These are phyloP conservation scores for Cryptotis parvus DNA, from an alignment of 2,113 vertebrate species.

Conservation along the genomic window DNA sequence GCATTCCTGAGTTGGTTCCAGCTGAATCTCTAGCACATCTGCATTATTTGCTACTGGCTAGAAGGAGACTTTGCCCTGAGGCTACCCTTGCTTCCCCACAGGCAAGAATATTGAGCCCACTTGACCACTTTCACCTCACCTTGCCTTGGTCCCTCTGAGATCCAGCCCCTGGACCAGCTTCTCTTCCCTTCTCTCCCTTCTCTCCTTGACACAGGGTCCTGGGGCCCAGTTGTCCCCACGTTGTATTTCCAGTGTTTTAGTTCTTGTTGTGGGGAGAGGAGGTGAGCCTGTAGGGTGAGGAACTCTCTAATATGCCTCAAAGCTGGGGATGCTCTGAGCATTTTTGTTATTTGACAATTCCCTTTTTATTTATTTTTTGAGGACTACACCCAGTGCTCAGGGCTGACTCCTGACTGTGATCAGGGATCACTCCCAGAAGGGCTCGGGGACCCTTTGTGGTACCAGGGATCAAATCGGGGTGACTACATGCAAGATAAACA, in stretches of 20 bases:
- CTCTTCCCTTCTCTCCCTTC: neutral
- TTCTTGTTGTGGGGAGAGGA: neutral
- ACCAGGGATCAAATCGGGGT: too few relatives aligned
- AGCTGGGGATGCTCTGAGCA: neutral
- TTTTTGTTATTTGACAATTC: too few relatives aligned
- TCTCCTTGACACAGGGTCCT: neutral
- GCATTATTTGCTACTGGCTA: neutral
- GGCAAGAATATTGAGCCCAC: neutral
- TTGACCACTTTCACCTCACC: neutral
- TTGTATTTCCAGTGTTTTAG: neutral
- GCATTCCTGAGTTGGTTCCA: rapidly evolving
- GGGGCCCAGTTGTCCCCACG: neutral
- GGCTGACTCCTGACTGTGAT: too few relatives aligned
- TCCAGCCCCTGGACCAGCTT: too few relatives aligned
- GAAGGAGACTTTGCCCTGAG: neutral
- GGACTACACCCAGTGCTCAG: too few relatives aligned
- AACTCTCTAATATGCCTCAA: neutral
- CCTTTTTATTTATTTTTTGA: too few relatives aligned
- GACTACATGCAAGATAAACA: too few relatives aligned
- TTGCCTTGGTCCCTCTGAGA: rapidly evolving
- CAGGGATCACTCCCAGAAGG: too few relatives aligned
- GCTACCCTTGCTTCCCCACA: neutral
- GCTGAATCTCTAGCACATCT: neutral
- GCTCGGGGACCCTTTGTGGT: too few relatives aligned
- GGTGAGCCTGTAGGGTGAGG: too few relatives aligned